phyloP scores from a whole-genome alignment of 1,140 invertebrate genomes.

The Drosophila santomea region DNA sequence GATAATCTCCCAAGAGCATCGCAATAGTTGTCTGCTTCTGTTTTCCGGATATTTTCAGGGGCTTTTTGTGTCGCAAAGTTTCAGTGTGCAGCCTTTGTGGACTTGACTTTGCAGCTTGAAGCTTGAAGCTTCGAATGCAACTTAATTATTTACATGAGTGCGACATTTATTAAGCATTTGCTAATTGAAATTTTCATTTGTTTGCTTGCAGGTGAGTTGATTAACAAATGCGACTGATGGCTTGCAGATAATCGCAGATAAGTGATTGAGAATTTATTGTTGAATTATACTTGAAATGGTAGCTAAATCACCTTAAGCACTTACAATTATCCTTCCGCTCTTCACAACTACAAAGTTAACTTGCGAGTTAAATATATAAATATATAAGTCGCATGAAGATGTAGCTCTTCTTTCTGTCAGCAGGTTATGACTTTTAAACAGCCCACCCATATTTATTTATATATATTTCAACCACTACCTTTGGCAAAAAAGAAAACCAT shows the following conservation, averaged over 20 bases:
- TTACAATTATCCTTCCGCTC: not conserved
- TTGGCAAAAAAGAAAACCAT: not conserved
- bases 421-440: conserved; percentile 20
- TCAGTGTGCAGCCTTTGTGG: not conserved
- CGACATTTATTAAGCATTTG: conserved; percentile 25
- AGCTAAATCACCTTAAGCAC: too few species aligned
- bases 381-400: not conserved
- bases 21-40: conserved; percentile 18
- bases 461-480: conserved; percentile 40
- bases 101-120: not conserved
- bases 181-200: conserved; percentile 34
- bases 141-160: conserved; percentile 6
- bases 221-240: not conserved
- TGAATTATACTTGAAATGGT: too few species aligned
- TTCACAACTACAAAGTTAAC: too few species aligned
- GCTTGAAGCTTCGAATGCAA: not conserved
- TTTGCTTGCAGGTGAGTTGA: conserved; percentile 62
- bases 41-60: conserved; percentile 18
- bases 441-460: conserved; percentile 55
- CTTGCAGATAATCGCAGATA: not conserved
- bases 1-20: conserved; percentile 46
- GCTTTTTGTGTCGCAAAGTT: conserved; percentile 6
- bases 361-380: too few species aligned
- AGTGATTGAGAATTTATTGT: not conserved
- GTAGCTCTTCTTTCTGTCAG: conserved; percentile 7